phyloP scores from a whole-genome alignment of 2,113 vertebrate genomes.

The Cephalopterus ornatus region DNA sequence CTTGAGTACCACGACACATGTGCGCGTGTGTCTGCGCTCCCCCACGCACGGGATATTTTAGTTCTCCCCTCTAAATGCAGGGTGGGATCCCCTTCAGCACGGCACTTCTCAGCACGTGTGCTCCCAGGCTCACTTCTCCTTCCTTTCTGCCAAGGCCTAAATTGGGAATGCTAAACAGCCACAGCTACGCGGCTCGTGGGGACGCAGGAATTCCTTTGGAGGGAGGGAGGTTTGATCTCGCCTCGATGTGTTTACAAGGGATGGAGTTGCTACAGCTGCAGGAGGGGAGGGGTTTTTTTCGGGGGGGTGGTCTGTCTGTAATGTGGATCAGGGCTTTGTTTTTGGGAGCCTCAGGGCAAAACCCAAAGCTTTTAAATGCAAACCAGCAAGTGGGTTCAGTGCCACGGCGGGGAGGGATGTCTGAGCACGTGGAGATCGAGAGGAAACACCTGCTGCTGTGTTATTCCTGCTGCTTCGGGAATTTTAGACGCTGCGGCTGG shows the following conservation, averaged over 20 bases:
- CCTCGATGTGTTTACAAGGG: background rate
- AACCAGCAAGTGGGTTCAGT: background rate
- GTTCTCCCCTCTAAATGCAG: background rate
- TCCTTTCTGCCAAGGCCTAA: background rate
- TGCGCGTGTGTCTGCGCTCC: background rate
- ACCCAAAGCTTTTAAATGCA: background rate
- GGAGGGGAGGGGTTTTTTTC: background rate
- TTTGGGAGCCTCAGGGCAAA: background rate
- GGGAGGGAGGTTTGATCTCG: background rate
- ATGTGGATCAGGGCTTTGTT: background rate
- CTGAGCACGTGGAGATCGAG: background rate
- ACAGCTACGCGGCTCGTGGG: background rate
- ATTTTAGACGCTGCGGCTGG: background rate
- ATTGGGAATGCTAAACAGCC: background rate
- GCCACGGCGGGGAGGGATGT: rapidly evolving
- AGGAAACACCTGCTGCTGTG: conserved; percentile 20
- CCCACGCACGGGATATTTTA: background rate
- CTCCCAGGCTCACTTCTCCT: background rate
- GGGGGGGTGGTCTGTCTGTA: background rate
- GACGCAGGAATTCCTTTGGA: background rate
- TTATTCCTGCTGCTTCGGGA: background rate
- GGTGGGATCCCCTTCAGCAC: conserved; percentile 22
- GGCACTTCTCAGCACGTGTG: background rate
- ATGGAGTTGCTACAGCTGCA: background rate
- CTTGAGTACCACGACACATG: background rate